Evolutionary conservation across 2,797 vertebrate species (phyloP).

Genomic region (Rhabdomys pumilio): DNA sequence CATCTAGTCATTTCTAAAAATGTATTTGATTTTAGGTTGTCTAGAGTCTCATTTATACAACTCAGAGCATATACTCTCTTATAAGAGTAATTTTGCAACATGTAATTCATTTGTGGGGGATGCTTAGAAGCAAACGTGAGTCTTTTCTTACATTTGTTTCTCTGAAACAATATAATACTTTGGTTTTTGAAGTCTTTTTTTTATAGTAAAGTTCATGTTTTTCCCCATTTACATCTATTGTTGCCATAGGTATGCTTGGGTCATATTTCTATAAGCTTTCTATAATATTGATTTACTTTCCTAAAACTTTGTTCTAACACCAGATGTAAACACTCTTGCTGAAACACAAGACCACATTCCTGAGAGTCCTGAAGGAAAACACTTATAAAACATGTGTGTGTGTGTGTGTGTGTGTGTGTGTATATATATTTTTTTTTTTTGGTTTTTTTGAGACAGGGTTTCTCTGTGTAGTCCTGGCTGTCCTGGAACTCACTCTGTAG

Average conservation of each 20-base stretch:
- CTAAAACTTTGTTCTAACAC: constrained; percentile 40
- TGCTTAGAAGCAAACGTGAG: background rate
- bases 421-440: too few species aligned
- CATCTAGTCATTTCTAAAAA: background rate
- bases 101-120: background rate
- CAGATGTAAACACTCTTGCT: background rate
- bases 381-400: too few species aligned
- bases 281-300: constrained; percentile 10
- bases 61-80: constrained; percentile 4
- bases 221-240: background rate
- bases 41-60: background rate
- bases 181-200: background rate
- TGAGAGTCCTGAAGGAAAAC: constrained; percentile 4
- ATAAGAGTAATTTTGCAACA: background rate
- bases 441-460: too few species aligned
- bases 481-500: too few species aligned
- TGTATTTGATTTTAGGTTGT: background rate
- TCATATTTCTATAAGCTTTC: constrained; percentile 35
- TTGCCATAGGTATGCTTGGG: background rate
- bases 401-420: too few species aligned
- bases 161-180: constrained; percentile 47
- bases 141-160: background rate
- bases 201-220: constrained; percentile 44
- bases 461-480: too few species aligned
- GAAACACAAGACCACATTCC: background rate